Conservation (phyloP, 2,888 invertebrate species). For the Odiellus spinosus region DNA sequence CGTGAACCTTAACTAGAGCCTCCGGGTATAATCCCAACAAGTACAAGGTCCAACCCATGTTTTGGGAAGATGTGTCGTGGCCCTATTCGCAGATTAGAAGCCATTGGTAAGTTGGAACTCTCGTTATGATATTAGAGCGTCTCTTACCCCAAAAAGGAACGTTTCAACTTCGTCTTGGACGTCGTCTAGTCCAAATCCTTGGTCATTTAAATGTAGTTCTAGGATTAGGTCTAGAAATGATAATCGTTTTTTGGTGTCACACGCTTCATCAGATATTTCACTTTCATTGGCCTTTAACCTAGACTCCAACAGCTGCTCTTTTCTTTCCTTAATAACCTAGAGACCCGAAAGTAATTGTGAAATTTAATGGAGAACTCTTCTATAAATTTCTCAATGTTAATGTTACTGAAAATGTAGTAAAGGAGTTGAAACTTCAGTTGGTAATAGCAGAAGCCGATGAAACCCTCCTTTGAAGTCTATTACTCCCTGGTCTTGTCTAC, state of each 20-base stretch:
- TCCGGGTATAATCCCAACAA: slow-evolving; percentile 41
- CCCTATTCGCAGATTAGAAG: neutral
- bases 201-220: slow-evolving; percentile 10
- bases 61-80: slow-evolving; percentile 50
- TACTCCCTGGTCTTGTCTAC: too few species aligned
- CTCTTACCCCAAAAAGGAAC: slow-evolving; percentile 15
- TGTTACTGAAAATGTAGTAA: too few species aligned
- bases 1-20: slow-evolving; percentile 43
- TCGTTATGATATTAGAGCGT: too few species aligned
- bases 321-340: slow-evolving; percentile 6
- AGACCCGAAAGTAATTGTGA: too few species aligned
- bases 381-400: too few species aligned
- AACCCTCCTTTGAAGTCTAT: too few species aligned
- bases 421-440: too few species aligned
- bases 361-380: too few species aligned
- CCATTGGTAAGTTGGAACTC: too few species aligned
- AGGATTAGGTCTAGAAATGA: slow-evolving; percentile 17
- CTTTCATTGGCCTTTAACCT: slow-evolving; percentile 4
- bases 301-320: neutral
- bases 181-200: slow-evolving; percentile 12
- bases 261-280: slow-evolving; percentile 1
- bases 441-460: too few species aligned
- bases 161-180: slow-evolving; percentile 18
- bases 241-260: slow-evolving; percentile 9
- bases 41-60: slow-evolving; percentile 59